Percentiles rank a stretch among this genome's conserved stretches.
Conservation (phyloP, 2,113 vertebrate species). For the Oreotrochilus melanogaster region DNA sequence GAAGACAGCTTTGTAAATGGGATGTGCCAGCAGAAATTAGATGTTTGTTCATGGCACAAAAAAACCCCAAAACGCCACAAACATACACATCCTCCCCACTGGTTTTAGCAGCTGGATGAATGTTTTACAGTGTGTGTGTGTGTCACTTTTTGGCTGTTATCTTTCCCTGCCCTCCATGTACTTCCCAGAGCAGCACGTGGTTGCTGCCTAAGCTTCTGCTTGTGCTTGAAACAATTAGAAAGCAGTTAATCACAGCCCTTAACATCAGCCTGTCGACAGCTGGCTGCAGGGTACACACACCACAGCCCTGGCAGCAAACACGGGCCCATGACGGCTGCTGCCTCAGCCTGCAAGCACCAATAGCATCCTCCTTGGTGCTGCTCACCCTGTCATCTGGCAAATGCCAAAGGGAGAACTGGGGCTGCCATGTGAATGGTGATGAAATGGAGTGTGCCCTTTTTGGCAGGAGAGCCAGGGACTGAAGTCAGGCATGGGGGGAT, state of each 20-base stretch:
- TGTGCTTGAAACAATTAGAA: background rate
- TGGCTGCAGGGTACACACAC: accelerated
- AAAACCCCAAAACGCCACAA: background rate
- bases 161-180: background rate
- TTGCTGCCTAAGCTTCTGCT: background rate
- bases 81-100: accelerated
- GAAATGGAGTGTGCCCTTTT: accelerated
- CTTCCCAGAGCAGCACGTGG: background rate
- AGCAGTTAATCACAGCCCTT: background rate
- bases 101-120: background rate
- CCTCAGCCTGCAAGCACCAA: background rate
- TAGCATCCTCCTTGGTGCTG: background rate
- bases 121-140: background rate
- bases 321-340: accelerated
- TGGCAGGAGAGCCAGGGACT: background rate
- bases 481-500: background rate
- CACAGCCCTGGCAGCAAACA: background rate
- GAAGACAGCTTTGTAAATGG: background rate
- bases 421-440: background rate
- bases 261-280: background rate
- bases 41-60: background rate
- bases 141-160: background rate
- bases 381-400: background rate
- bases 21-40: background rate
- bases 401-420: accelerated